Evolutionary conservation across 2,888 invertebrate species (phyloP), one percentile per base, ranked within the genome.

Genomic region (Nycteola revayana): DNA sequence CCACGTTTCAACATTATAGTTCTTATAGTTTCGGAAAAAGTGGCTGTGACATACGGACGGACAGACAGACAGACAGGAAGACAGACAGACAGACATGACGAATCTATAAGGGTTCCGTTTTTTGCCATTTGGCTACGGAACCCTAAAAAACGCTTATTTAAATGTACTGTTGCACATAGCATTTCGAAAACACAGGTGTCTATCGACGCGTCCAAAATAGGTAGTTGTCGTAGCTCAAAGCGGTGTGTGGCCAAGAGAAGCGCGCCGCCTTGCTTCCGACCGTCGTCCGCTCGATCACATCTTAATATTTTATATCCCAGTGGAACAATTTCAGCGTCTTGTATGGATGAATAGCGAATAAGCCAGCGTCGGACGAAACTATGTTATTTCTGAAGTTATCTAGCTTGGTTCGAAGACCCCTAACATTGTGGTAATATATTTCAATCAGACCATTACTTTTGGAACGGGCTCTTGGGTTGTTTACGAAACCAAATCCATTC

Each of bases 101-200:
- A n/a, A n/a, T n/a, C n/a, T n/a, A n/a, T n/a, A n/a, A n/a, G n/a
- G n/a, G n/a, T n/a, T n/a, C n/a, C n/a, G n/a, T n/a, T n/a, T n/a
- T n/a, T n/a, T n/a, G n/a, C n/a, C n/a, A n/a, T n/a, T n/a, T n/a
- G n/a, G n/a, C n/a, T n/a, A n/a, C n/a, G n/a, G n/a, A n/a, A n/a
- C n/a, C n/a, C n/a, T n/a, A n/a, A n/a, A n/a, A n/a, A 49, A 28
- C 37, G 44, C 7, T 32, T 11, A 11, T 32, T 28, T 22, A 31
- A 25, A 25, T 48, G 31, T 3, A 52, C 45, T 1, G 28, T 32
- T 20, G 41, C 48, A 40, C 47, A 29, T 14, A 52, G 33, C 6
- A 50, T 7, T 43, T 56, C 56, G 18, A 56, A 56, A n/a, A 23
- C 37, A 20, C 29, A 23, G n/a, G 26, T 25, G 17, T 42, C 36